Evolutionary conservation across 1,140 invertebrate species (phyloP).

Genomic region (Drosophila sp.): DNA sequence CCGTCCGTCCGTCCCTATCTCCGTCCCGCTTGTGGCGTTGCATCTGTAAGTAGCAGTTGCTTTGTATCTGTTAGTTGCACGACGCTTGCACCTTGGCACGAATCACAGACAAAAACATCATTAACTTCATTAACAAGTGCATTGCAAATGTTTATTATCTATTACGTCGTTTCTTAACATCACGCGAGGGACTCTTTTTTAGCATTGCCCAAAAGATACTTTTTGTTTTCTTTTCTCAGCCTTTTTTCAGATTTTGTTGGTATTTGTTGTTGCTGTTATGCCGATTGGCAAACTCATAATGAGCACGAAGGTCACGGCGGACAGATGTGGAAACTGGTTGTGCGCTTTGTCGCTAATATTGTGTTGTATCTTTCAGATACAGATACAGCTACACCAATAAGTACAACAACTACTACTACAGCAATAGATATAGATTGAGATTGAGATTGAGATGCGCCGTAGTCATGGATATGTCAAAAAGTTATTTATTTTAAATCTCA

Average conservation of each 20-base stretch:
- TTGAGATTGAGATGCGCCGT: constrained; percentile 21
- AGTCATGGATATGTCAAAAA: constrained; percentile 45
- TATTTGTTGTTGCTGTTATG: constrained; percentile 37
- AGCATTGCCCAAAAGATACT: constrained; percentile 9
- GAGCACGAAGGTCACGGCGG: constrained; percentile 64
- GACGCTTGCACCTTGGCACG: constrained; percentile 66
- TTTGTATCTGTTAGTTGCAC: constrained; percentile 59
- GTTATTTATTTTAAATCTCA: constrained; percentile 57
- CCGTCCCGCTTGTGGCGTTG: not conserved
- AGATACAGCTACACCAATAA: constrained; percentile 17
- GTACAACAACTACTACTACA: constrained; percentile 11
- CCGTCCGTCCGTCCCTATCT: not conserved
- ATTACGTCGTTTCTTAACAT: constrained; percentile 39
- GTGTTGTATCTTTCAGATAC: constrained; percentile 38
- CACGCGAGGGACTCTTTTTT: constrained; percentile 22
- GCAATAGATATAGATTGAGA: not conserved
- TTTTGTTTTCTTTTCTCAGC: not conserved
- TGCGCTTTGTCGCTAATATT: constrained; percentile 1
- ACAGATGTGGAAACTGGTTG: constrained; percentile 47
- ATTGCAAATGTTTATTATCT: constrained; percentile 59
- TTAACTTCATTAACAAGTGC: constrained; percentile 72
- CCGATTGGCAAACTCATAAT: constrained; percentile 53
- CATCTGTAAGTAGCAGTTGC: constrained; percentile 23
- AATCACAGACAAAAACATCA: constrained; percentile 60
- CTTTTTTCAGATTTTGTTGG: constrained; percentile 10